Base-by-base conservation (phyloP, 2,888 invertebrate species). In the Agrenia bidenticulata region DNA sequence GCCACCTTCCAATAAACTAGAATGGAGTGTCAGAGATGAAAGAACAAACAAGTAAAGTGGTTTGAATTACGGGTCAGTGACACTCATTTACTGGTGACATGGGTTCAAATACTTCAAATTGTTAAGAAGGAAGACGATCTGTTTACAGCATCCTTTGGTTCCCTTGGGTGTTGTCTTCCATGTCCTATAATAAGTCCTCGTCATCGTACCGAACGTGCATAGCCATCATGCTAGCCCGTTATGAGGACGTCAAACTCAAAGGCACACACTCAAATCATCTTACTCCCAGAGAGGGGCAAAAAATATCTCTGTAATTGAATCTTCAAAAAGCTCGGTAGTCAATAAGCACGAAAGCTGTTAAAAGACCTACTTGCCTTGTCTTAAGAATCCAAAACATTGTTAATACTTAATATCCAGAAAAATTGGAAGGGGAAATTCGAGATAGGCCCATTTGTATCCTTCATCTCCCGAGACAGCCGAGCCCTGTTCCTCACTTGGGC, bases 11-110 rank as follows among this genome's bases (percentile, higher is more conserved):
- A 32, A 32, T 32, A 4, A 32, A 32, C 5, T 32, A 4, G 32
- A 32, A 19, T 45, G 19, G 15, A 45, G 15, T 45, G 45, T 17
- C 45, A 45, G 19, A 19, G n/a, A 45, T 57, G 56, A 57, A 57
- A 21, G 56, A 41, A 57, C 56, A 57, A 57, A 41, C 56, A 57
- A 57, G 55, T 37, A 13, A 57, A 51, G 45, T 23, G 56, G 55
- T 21, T 37, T 19, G 23, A 45, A 57, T 21, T 57, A 57, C 41
- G 56, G 56, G 56, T 57, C 56, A 37, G 23, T 57, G 56, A 57
- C 56, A 57, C 56, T 41, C 56, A 57, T 57, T 57, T 57, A 39
- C 24, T 37, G 56, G 32, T 57, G 56, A 57, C 56, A 57, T 57
- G 56, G 56, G 56, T 57, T 57, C 37, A 57, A 39, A n/a, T n/a